phyloP scores from a whole-genome alignment of 1,140 invertebrate species.

The Trissolcus basalis region DNA sequence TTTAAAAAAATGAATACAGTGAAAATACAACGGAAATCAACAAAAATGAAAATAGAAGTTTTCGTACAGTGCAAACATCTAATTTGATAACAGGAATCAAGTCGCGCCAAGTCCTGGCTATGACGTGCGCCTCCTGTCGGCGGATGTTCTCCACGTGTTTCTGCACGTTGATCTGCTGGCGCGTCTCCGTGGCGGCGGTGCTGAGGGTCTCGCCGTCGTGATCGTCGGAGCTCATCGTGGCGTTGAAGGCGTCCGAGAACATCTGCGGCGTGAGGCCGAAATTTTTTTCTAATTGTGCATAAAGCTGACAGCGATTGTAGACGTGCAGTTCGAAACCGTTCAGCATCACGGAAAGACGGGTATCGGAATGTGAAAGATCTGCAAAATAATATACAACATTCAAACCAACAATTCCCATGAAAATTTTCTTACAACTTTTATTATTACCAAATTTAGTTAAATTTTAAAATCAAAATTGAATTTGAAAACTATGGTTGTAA shows the following conservation, averaged over 20 bases:
- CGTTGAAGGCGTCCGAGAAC: slow-evolving; percentile 78
- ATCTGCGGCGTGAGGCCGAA: slow-evolving; percentile 90
- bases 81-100: slow-evolving; percentile 97
- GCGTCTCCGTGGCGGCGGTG: slow-evolving; percentile 76
- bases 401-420: no score
- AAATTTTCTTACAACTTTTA: no score
- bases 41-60: neutral
- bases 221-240: slow-evolving; percentile 65
- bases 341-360: slow-evolving; percentile 92
- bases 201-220: slow-evolving; percentile 74
- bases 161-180: slow-evolving; percentile 81
- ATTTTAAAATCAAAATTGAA: no score
- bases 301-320: slow-evolving; percentile 94
- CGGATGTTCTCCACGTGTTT: slow-evolving; percentile 72
- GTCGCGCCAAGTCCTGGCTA: slow-evolving; percentile 94
- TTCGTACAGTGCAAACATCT: slow-evolving; percentile 86
- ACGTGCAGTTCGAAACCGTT: slow-evolving; percentile 98
- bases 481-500: no score
- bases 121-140: slow-evolving; percentile 77
- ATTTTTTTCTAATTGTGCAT: slow-evolving; percentile 90
- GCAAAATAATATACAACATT: slow-evolving; percentile 65
- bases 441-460: no score
- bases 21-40: neutral
- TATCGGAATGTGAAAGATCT: slow-evolving; percentile 97
- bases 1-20: no score